Evolutionary conservation across 2,113 vertebrate species (phyloP), one percentile per base, ranked within the genome.

Genomic region (Pandion haliaetus): DNA sequence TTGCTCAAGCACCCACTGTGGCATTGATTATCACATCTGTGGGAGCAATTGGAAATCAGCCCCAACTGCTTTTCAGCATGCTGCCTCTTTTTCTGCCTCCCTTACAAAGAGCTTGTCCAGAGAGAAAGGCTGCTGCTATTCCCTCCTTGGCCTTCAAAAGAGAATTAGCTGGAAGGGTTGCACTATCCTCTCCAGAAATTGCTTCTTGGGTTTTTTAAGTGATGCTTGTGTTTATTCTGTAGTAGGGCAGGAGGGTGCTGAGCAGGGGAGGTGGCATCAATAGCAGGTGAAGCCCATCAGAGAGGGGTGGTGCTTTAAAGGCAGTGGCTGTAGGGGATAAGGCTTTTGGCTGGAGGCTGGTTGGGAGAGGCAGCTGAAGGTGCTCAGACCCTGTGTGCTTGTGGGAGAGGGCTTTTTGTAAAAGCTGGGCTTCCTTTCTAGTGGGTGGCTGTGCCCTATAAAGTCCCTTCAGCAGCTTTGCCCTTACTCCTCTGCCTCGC

Each of bases 321-420:
- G 49, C 28, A 59, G 36, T 2, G 13, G 40, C 36, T 54, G 40
- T 4, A 45, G 42, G 1, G 2, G 1, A 3, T 12, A 0, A 44
- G 11, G 8, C 1, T 5, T 12, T 70, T 14, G 3, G 12, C 5
- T 29, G 4, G 58, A 26, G 45, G 8, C 9, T 88, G 25, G 4
- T 0, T 73, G 17, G 10, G 21, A 17, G 31, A 31, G 15, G 31
- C 0, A 17, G 52, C 2, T 71, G 76, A 2, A 29, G n/a, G 9
- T 8, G 14, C 0, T 77, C 0, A 5, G 47, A 0, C 0, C 3
- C 5, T 17, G 4, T 1, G n/a, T 15, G 10, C 3, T 45, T 73
- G 15, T 73, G 29, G 6, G 10, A 32, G 4, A 0, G 29, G 11
- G 17, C 4, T 40, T 77, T 77, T 40, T 58, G n/a, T 0, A 42